Conservation (phyloP, 1,140 invertebrate species). For the Drosophila sp. region DNA sequence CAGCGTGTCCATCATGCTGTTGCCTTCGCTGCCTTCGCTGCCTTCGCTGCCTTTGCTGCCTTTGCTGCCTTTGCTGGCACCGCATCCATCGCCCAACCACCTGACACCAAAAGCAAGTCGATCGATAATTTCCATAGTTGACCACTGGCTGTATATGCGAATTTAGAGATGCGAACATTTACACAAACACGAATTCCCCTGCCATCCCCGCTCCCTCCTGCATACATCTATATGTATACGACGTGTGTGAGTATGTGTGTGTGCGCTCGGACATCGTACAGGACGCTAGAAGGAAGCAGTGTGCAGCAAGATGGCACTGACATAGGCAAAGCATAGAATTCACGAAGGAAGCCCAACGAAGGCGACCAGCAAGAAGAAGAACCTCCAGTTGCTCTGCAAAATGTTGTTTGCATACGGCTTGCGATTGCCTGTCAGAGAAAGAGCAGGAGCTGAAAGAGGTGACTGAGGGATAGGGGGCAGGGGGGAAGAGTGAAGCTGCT, state of each 20-base stretch:
- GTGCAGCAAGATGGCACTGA: constrained; percentile 58
- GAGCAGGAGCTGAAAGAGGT: constrained; percentile 12
- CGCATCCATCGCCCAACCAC: constrained; percentile 80
- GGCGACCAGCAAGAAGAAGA: constrained; percentile 50
- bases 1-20: constrained; percentile 76
- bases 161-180: constrained; percentile 84
- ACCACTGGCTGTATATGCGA: constrained; percentile 84
- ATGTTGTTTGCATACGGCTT: constrained; percentile 84
- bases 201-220: constrained; percentile 34
- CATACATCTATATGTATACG: constrained; percentile 16
- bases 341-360: constrained; percentile 77
- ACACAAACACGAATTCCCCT: constrained; percentile 65
- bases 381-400: constrained; percentile 73
- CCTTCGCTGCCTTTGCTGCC: constrained; percentile 65
- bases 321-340: constrained; percentile 35
- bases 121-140: constrained; percentile 85
- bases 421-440: constrained; percentile 70
- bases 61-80: constrained; percentile 60
- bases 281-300: constrained; percentile 50
- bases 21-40: constrained; percentile 57
- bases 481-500: constrained; percentile 39
- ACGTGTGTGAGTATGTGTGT: constrained; percentile 39
- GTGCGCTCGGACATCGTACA: constrained; percentile 66
- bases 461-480: background rate
- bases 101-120: constrained; percentile 84